Conservation (phyloP, 2,888 invertebrate species). For the Eilema griseolum region DNA sequence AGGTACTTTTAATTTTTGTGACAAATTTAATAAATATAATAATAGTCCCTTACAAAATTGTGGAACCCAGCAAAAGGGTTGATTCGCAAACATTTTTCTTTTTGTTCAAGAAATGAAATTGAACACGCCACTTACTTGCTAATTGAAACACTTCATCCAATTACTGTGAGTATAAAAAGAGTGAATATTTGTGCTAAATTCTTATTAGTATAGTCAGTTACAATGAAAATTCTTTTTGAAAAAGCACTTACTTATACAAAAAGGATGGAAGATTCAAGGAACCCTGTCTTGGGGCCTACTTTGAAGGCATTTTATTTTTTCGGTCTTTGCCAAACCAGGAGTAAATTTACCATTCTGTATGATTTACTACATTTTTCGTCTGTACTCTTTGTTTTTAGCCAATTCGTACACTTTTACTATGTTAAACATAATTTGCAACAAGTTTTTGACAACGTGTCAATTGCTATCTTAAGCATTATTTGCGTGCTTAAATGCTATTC, state of each 20-base stretch:
- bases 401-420: constrained; percentile 62
- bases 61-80: constrained; percentile 37
- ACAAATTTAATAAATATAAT: neutral
- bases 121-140: constrained; percentile 32
- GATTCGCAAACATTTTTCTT: constrained; percentile 31
- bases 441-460: constrained; percentile 63
- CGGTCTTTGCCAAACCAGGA: constrained; percentile 64
- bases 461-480: constrained; percentile 59
- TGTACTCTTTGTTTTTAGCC: constrained; percentile 56
- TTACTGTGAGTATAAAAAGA: constrained; percentile 18
- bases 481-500: constrained; percentile 58
- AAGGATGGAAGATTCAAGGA: constrained; percentile 61
- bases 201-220: neutral
- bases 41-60: neutral
- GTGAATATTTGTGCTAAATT: constrained; percentile 24
- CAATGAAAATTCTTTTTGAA: constrained; percentile 50
- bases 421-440: constrained; percentile 61
- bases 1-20: too few species aligned
- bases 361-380: constrained; percentile 55
- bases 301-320: constrained; percentile 66
- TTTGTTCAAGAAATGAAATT: constrained; percentile 30
- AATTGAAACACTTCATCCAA: constrained; percentile 40
- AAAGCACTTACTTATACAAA: constrained; percentile 54
- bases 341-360: constrained; percentile 51
- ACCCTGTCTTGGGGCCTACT: constrained; percentile 72